Conservation (phyloP, 2,797 vertebrate genomes). For the Intellagama lesueurii region DNA sequence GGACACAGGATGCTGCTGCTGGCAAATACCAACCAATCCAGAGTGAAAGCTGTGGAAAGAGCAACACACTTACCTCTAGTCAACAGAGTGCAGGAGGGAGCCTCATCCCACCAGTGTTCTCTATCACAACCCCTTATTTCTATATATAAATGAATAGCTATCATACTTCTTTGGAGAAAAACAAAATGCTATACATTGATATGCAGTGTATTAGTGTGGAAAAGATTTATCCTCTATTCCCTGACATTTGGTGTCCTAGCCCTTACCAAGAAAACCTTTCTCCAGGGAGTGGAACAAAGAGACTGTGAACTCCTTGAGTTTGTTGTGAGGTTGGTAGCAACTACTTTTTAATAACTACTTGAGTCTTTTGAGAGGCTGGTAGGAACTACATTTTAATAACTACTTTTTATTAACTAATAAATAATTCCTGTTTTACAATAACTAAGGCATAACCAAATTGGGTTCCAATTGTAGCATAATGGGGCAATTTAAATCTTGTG, state of each 20-base stretch:
- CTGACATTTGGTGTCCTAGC: background rate
- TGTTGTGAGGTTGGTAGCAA: no score
- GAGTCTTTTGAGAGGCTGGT: no score
- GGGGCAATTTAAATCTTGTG: no score
- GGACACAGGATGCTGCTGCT: background rate
- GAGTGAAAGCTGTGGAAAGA: background rate
- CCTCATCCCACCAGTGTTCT: background rate
- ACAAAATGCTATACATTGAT: background rate
- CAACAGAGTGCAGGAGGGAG: no score
- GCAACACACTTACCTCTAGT: background rate
- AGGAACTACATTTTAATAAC: no score
- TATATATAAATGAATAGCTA: background rate
- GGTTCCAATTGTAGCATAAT: no score
- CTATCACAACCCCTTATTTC: background rate
- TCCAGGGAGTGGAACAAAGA: background rate
- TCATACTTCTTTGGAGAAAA: background rate
- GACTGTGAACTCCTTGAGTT: background rate
- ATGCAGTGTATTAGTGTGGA: background rate
- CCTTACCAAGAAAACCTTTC: background rate
- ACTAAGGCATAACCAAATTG: no score
- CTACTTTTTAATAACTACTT: no score
- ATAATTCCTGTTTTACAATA: no score
- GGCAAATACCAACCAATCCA: background rate
- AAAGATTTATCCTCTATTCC: background rate
- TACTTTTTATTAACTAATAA: no score